These are phyloP conservation scores for Brachionus asplanchnoidis DNA, from an alignment of 1,140 invertebrate species.

Conservation along the genomic window DNA sequence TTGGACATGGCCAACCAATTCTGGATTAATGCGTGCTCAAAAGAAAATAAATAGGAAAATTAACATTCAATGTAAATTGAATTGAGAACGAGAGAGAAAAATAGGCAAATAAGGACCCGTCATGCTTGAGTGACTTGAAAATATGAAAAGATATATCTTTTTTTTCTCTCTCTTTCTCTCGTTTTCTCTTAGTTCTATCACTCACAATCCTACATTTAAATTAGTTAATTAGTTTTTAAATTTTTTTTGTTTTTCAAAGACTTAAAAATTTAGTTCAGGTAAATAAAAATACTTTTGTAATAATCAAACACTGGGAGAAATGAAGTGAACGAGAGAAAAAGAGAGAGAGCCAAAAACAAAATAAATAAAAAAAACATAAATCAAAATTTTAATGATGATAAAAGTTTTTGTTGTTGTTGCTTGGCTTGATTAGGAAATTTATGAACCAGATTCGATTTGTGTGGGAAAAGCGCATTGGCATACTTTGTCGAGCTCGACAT, in stretches of 20 bases:
- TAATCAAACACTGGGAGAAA: neutral
- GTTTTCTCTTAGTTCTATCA: conserved; percentile 1
- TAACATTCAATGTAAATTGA: conserved; percentile 29
- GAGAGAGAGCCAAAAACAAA: neutral
- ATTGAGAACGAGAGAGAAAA: neutral
- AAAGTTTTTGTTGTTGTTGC: neutral
- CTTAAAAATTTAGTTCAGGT: conserved; percentile 36
- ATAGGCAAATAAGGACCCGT: neutral
- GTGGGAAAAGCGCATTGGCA: neutral
- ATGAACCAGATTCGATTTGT: neutral
- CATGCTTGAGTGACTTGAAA: conserved; percentile 6
- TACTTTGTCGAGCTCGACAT: neutral
- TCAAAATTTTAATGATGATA: neutral
- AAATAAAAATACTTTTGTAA: neutral
- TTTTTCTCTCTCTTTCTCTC: neutral
- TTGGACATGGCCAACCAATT: neutral
- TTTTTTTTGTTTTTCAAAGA: neutral
- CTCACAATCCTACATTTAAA: conserved; percentile 28
- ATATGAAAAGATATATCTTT: neutral
- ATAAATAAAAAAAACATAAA: neutral
- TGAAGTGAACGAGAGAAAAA: neutral
- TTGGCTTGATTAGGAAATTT: neutral
- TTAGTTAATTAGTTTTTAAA: conserved; percentile 33
- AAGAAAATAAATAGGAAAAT: conserved; percentile 16
- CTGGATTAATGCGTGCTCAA: neutral